Evolutionary conservation across 2,797 vertebrate genomes (phyloP).

Genomic region (Darevskia nairensis): DNA sequence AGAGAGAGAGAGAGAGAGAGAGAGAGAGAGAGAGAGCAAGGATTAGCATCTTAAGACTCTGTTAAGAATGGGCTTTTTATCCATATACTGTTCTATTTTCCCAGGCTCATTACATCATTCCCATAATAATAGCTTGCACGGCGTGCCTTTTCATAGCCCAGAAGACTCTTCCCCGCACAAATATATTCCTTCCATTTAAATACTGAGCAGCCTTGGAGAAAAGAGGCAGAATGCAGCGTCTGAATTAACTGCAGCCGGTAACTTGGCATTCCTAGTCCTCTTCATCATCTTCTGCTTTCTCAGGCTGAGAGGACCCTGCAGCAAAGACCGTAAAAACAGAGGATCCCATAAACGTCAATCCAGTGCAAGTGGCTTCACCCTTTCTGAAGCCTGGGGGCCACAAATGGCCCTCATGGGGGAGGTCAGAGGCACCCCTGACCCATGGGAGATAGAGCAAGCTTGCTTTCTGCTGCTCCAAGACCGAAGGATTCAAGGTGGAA

Average conservation of each 20-base stretch:
- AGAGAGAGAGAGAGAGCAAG: not conserved
- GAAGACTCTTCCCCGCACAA: constrained; percentile 50
- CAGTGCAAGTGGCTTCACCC: too few species aligned
- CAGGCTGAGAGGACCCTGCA: not conserved
- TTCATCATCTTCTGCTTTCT: not conserved
- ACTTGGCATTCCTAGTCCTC: constrained; percentile 19
- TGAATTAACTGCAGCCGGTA: constrained; percentile 25
- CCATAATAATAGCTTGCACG: constrained; percentile 58
- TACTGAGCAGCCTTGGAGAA: constrained; percentile 48
- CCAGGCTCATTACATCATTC: constrained; percentile 67
- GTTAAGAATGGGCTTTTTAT: constrained; percentile 54
- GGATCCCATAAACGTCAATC: not conserved
- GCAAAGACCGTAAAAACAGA: not conserved
- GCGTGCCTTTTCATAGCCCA: constrained; percentile 54
- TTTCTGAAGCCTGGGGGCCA: too few species aligned
- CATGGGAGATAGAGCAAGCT: too few species aligned
- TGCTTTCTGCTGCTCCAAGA: too few species aligned
- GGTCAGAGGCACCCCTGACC: too few species aligned
- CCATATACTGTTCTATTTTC: constrained; percentile 62
- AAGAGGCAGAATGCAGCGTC: constrained; percentile 15
- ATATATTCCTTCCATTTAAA: constrained; percentile 61
- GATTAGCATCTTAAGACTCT: constrained; percentile 62
- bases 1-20: constrained; percentile 4
- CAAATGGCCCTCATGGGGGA: too few species aligned
- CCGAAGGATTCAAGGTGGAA: too few species aligned